phyloP scores from a whole-genome alignment of 1,140 invertebrate genomes.

The Lucilia cuprina region DNA sequence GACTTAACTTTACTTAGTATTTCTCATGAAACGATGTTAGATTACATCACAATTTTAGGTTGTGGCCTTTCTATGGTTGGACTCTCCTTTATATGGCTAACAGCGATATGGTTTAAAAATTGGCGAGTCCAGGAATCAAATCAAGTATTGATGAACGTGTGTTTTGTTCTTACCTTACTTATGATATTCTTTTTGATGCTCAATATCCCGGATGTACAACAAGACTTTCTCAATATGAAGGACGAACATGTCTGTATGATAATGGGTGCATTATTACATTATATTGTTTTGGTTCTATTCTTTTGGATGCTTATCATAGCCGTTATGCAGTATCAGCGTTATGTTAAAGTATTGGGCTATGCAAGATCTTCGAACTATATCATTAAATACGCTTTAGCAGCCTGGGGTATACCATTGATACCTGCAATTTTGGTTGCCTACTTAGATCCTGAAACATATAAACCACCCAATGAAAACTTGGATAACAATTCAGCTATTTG shows the following conservation, averaged over 20 bases:
- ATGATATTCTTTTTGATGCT: background rate
- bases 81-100: background rate
- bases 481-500: background rate
- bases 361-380: background rate
- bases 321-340: conserved; percentile 2
- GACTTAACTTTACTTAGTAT: background rate
- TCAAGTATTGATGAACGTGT: background rate
- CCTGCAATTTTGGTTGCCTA: background rate
- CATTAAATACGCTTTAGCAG: background rate
- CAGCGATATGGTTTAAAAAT: background rate
- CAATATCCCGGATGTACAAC: background rate
- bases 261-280: background rate
- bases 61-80: background rate
- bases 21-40: background rate
- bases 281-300: background rate
- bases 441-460: background rate
- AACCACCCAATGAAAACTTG: background rate
- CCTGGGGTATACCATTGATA: background rate
- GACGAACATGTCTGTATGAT: no score
- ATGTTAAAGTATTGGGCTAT: background rate
- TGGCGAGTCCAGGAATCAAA: background rate
- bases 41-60: background rate
- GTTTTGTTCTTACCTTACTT: background rate
- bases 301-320: conserved; percentile 7
- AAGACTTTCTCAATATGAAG: background rate